These are phyloP conservation scores for Calameuta idolon DNA, from an alignment of 2,888 invertebrate genomes.

Conservation along the genomic window DNA sequence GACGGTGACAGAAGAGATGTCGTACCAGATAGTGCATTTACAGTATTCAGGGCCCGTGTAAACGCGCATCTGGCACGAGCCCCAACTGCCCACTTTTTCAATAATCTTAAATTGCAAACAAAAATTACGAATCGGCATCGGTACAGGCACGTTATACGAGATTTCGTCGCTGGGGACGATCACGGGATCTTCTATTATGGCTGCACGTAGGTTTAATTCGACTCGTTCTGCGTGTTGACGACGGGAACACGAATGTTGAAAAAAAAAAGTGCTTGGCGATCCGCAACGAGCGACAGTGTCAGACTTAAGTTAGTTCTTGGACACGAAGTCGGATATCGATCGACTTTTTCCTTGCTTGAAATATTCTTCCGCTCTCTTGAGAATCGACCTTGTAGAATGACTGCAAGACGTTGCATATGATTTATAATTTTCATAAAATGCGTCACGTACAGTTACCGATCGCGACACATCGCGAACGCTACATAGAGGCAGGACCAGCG, in stretches of 20 bases:
- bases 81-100: slow-evolving; percentile 71
- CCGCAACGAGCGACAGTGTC: not conserved
- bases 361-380: not conserved
- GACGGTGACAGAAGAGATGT: slow-evolving; percentile 75
- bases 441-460: not conserved
- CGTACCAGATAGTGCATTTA: slow-evolving; percentile 99
- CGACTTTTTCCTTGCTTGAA: not conserved
- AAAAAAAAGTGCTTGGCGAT: not conserved
- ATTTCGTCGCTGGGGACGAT: not conserved
- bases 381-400: not conserved
- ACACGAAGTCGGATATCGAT: not conserved
- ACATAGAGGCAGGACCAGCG: not conserved
- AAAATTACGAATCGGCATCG: not conserved
- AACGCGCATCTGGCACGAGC: slow-evolving; percentile 99
- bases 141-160: not conserved
- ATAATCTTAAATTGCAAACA: slow-evolving; percentile 5
- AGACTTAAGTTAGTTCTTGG: not conserved
- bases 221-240: not conserved
- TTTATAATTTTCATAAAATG: not conserved
- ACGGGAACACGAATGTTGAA: not conserved
- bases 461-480: not conserved
- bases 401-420: not conserved
- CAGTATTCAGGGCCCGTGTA: slow-evolving; percentile 85
- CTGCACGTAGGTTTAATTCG: not conserved
- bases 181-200: not conserved